A percentile compares a stretch with the other conserved stretches of the same genome.
phyloP scores from a whole-genome alignment of 2,888 invertebrate genomes.

The Argyra leucocephala region DNA sequence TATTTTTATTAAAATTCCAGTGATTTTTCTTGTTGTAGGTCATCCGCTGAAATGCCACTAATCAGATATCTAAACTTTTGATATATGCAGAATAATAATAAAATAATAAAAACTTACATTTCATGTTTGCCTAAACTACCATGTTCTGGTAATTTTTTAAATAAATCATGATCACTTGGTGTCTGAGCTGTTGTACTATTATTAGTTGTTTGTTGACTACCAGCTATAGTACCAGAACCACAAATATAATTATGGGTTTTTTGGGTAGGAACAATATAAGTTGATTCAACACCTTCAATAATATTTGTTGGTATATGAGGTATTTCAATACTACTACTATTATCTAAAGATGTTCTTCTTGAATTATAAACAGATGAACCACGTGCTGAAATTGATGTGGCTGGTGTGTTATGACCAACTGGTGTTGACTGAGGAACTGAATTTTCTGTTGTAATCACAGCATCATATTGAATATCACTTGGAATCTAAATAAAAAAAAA shows the following conservation, averaged over 20 bases:
- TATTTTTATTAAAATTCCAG: too few relatives aligned
- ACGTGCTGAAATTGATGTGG: slow-evolving; percentile 31
- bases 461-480: too few relatives aligned
- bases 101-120: slow-evolving; percentile 20
- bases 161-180: slow-evolving; percentile 23
- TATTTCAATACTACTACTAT: slow-evolving; percentile 34
- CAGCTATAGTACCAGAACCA: slow-evolving; percentile 2
- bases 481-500: too few relatives aligned
- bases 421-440: slow-evolving; percentile 21
- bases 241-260: background rate
- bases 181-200: slow-evolving; percentile 25
- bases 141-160: slow-evolving; percentile 33
- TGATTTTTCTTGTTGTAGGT: too few relatives aligned
- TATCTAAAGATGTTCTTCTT: slow-evolving; percentile 39
- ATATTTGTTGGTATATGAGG: slow-evolving; percentile 32
- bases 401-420: slow-evolving; percentile 34
- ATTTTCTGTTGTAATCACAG: too few relatives aligned
- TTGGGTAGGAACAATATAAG: slow-evolving; percentile 19
- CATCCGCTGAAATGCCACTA: too few relatives aligned
- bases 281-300: slow-evolving; percentile 29
- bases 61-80: too few relatives aligned
- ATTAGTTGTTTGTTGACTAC: slow-evolving; percentile 14
- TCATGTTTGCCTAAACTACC: slow-evolving; percentile 34
- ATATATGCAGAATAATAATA: too few relatives aligned
- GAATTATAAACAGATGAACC: slow-evolving; percentile 41